Conservation (phyloP, 2,888 invertebrate species). For the Listrodromus nycthemerus region DNA sequence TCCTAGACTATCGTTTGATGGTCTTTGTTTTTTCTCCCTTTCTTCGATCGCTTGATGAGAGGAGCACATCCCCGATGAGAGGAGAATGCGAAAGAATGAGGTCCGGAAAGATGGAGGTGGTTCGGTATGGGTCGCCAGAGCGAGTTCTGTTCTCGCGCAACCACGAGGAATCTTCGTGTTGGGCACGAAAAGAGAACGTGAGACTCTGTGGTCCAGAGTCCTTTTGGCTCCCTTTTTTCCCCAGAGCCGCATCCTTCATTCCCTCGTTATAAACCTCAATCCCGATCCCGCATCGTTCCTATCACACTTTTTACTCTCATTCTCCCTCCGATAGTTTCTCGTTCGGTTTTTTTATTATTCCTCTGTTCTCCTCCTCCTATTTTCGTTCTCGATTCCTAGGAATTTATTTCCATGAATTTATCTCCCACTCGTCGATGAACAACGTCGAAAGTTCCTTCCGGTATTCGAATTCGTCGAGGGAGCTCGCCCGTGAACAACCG, state of each 20-base stretch:
- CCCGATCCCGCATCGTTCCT: conserved; percentile 5
- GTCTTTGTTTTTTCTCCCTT: conserved; percentile 9
- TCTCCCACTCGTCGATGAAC: not conserved
- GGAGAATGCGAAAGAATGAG: conserved; percentile 52
- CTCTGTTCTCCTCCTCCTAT: not conserved
- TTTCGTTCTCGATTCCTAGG: not conserved
- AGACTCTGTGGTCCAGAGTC: conserved; percentile 38
- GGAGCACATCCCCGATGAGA: conserved; percentile 46
- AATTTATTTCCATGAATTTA: not conserved
- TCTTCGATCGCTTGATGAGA: conserved; percentile 43
- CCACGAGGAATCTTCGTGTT: conserved; percentile 41
- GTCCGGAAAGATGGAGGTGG: conserved; percentile 4
- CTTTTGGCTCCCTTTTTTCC: conserved; percentile 15
- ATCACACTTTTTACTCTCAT: conserved; percentile 10
- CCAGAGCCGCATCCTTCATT: conserved; percentile 22
- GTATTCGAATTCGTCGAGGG: not conserved
- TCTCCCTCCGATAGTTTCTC: not conserved
- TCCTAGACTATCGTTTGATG: conserved; percentile 30
- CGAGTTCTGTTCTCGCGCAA: conserved; percentile 24
- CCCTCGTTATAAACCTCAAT: not conserved
- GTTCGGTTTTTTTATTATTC: not conserved
- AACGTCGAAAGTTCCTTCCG: not conserved
- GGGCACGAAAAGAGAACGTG: conserved; percentile 6
- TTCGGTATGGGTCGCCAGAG: conserved; percentile 36
- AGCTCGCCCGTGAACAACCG: not conserved